Evolutionary conservation across 2,113 vertebrate genomes (phyloP), one percentile per base, ranked within the genome.

Genomic region (Megatriorchis doriae): DNA sequence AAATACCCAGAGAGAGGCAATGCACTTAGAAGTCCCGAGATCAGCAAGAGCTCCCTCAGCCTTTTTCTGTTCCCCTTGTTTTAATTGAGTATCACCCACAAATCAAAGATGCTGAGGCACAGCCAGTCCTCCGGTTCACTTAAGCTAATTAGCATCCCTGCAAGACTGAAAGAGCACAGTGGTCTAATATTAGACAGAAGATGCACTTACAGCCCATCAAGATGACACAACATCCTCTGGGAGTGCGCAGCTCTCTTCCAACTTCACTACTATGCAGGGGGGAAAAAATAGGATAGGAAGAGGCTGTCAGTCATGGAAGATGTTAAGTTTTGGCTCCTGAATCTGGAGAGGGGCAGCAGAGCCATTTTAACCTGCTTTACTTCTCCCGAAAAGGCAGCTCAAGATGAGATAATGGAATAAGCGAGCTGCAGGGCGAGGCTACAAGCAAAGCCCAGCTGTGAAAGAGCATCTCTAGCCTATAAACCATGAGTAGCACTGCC

Each of bases 81-180:
- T 72, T 86, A 81, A 78, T 26, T 65, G 52, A 77, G 73, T 22
- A 78, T 92, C 88, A 31, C 78, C 78, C 81, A 68, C 85, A 92
- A 83, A 81, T 70, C 68, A 92, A 45, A 78, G 55, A 32, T 15
- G 26, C 85, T 36, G 40, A 32, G 45, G 67, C 82, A 77, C 86
- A 65, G 95, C 32, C 95, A 83, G 89, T 42, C 43, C 83, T 89
- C 36, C 61, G 18, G 36, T 27, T 77, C 72, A 36, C 92, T 86
- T 86, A 3, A 68, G 87, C 73, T 95, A 84, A 95, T 89, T 81
- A 91, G 62, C 90, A 81, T 70, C 87, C 77, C 72, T 62, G 72
- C 92, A 79, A 73, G 66, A 38, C 36, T 9, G 29, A 52, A 70
- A 23, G 68, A 36, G 40, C 70, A 22, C 81, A 45, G 25, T 16